Percentiles rank a stretch among this genome's conserved stretches.
These are phyloP conservation scores for Chrosomus eos DNA, from an alignment of 2,797 vertebrate genomes.

Conservation along the genomic window DNA sequence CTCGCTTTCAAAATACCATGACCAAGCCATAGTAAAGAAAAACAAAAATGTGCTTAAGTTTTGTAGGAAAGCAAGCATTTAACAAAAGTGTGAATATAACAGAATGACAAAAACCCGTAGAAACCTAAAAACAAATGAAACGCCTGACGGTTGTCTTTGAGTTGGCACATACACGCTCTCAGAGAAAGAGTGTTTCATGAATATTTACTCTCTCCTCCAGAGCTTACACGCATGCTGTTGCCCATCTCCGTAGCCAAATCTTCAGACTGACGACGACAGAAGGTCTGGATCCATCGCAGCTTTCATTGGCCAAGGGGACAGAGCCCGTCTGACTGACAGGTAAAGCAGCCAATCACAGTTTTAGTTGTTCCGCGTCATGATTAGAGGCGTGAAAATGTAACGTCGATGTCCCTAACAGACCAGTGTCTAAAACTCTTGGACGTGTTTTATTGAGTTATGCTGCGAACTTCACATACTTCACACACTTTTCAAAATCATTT, in stretches of 20 bases:
- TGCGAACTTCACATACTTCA: not conserved
- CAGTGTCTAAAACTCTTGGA: too few species aligned
- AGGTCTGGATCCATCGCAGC: too few species aligned
- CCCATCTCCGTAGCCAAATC: too few species aligned
- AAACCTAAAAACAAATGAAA: not conserved
- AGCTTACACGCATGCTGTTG: slow-evolving; percentile 1
- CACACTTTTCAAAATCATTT: not conserved
- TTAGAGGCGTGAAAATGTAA: too few species aligned
- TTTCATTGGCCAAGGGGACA: too few species aligned
- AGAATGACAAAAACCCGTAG: slow-evolving; percentile 15
- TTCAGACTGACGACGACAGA: too few species aligned
- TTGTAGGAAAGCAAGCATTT: not conserved
- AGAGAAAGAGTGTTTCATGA: slow-evolving; percentile 33
- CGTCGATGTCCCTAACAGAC: too few species aligned
- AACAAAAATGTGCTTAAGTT: not conserved
- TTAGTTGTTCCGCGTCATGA: too few species aligned
- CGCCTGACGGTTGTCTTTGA: not conserved
- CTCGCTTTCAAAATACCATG: not conserved
- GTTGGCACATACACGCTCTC: slow-evolving; percentile 2
- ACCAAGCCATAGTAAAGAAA: too few species aligned
- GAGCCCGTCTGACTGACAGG: too few species aligned
- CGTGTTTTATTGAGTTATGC: too few species aligned
- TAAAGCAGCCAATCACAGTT: too few species aligned
- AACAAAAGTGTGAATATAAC: not conserved
- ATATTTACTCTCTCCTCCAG: slow-evolving; percentile 49